phyloP scores from a whole-genome alignment of 2,113 vertebrate species.

The Heterotilapia buettikoferi region DNA sequence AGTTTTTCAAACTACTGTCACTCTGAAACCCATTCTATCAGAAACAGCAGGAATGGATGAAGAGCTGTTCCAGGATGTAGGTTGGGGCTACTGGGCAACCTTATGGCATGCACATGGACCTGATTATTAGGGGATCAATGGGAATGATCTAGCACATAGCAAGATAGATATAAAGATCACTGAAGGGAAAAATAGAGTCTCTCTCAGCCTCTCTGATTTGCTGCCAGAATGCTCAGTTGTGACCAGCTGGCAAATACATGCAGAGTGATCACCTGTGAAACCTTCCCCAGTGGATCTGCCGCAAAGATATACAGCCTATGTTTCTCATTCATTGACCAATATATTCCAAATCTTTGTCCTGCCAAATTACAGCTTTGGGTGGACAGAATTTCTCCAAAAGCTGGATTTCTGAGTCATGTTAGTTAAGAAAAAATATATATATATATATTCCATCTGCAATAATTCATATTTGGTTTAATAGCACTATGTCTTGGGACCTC shows the following conservation, averaged over 20 bases:
- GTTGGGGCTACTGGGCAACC: background rate
- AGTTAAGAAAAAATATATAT: background rate
- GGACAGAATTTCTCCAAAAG: background rate
- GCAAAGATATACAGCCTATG: background rate
- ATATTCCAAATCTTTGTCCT: background rate
- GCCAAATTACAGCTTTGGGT: background rate
- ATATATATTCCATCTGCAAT: background rate
- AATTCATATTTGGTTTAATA: background rate
- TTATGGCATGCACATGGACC: background rate
- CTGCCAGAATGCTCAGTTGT: conserved; percentile 7
- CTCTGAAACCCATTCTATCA: background rate
- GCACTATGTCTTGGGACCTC: background rate
- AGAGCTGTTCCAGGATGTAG: background rate
- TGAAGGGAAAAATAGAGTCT: conserved; percentile 27
- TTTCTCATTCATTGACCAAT: background rate
- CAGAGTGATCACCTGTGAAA: background rate
- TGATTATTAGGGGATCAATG: conserved; percentile 9
- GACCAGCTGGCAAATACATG: background rate
- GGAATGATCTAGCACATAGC: background rate
- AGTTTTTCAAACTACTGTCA: background rate
- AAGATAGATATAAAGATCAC: conserved; percentile 26
- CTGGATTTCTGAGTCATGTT: background rate
- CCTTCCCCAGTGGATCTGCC: background rate
- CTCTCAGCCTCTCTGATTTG: conserved; percentile 9
- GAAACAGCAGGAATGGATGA: background rate